A percentile compares a stretch with the other conserved stretches of the same genome.
phyloP scores from a whole-genome alignment of 2,113 vertebrate genomes.

The Pachypanchax playfairii region DNA sequence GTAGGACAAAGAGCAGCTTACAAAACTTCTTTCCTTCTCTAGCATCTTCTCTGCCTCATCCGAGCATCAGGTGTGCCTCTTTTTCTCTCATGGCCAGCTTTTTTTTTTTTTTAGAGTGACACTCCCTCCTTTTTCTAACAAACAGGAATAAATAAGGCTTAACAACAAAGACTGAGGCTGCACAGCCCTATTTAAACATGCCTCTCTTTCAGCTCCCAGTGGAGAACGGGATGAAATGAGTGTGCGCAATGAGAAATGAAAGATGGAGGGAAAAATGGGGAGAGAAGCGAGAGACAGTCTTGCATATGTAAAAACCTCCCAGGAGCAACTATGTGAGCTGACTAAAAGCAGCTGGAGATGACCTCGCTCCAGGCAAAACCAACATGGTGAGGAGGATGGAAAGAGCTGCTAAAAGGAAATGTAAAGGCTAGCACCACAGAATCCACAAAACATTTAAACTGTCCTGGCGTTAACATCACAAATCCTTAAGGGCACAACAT shows the following conservation, averaged over 20 bases:
- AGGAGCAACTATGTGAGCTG: slow-evolving; percentile 38
- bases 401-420: slow-evolving; percentile 22
- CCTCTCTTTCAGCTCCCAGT: slow-evolving; percentile 22
- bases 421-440: slow-evolving; percentile 15
- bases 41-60: slow-evolving; percentile 8
- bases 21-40: not conserved
- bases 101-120: slow-evolving; percentile 44
- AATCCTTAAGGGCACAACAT: slow-evolving; percentile 1
- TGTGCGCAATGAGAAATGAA: slow-evolving; percentile 15
- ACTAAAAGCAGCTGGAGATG: slow-evolving; percentile 50
- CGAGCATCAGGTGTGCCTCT: slow-evolving; percentile 47
- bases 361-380: slow-evolving; percentile 57
- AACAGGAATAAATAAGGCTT: slow-evolving; percentile 54
- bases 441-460: slow-evolving; percentile 18
- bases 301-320: slow-evolving; percentile 45
- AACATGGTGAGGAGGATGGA: slow-evolving; percentile 9
- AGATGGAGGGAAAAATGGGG: not conserved
- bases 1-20: too few relatives aligned
- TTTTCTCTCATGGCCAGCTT: slow-evolving; percentile 21
- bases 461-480: slow-evolving; percentile 1
- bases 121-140: slow-evolving; percentile 17
- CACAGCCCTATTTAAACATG: slow-evolving; percentile 33
- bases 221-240: slow-evolving; percentile 45
- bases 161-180: slow-evolving; percentile 18
- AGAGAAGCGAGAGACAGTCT: slow-evolving; percentile 10